These are phyloP conservation scores for Vimba vimba DNA, from an alignment of 2,113 vertebrate genomes.

Conservation along the genomic window DNA sequence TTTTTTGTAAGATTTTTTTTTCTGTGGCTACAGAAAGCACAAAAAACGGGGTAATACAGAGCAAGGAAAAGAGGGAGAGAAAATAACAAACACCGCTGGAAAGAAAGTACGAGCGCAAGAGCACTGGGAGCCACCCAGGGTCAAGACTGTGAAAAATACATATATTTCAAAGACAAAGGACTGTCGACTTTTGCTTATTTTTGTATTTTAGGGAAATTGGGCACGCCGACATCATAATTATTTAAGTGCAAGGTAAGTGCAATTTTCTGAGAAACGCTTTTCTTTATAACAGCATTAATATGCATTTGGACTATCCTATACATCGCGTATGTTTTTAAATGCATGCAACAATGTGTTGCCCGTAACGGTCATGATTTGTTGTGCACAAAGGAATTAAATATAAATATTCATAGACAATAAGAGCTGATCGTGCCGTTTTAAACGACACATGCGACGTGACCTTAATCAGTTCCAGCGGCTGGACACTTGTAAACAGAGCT, in stretches of 20 bases:
- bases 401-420: not conserved
- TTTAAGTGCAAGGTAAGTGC: slow-evolving; percentile 25
- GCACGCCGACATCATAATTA: not conserved
- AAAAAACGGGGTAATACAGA: slow-evolving; percentile 49
- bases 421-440: not conserved
- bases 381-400: not conserved
- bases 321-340: not conserved
- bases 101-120: slow-evolving; percentile 52
- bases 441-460: not conserved
- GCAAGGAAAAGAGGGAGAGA: slow-evolving; percentile 46
- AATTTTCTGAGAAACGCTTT: not conserved
- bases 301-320: not conserved
- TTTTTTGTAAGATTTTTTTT: slow-evolving; percentile 63
- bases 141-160: slow-evolving; percentile 39
- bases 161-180: slow-evolving; percentile 46
- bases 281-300: too few species aligned
- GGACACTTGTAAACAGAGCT: not conserved
- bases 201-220: slow-evolving; percentile 6
- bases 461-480: not conserved
- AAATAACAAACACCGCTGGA: slow-evolving; percentile 53
- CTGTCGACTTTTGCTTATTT: slow-evolving; percentile 26
- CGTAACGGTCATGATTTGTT: not conserved
- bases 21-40: slow-evolving; percentile 63
- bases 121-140: slow-evolving; percentile 51
- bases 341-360: not conserved